These are phyloP conservation scores for Calliphora vomitoria DNA, from an alignment of 2,888 invertebrate genomes.

Conservation along the genomic window DNA sequence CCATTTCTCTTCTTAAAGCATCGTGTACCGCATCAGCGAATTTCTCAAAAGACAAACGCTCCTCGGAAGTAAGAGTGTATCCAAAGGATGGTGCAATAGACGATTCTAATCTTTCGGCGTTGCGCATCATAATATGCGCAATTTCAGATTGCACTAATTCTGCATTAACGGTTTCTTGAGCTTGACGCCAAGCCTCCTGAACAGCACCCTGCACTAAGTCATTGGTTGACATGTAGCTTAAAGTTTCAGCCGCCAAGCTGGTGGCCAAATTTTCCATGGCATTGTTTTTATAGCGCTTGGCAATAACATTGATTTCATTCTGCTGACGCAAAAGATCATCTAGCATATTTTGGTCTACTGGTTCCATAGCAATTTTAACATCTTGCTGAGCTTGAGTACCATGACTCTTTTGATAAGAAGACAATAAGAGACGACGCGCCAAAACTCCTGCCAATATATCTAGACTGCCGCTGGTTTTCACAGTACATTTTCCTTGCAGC, in stretches of 20 bases:
- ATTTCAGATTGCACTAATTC: constrained; percentile 92
- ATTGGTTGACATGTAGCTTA: constrained; percentile 86
- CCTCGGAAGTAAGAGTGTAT: constrained; percentile 88
- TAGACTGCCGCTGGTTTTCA: constrained; percentile 85
- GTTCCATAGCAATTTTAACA: constrained; percentile 86
- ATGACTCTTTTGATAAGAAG: constrained; percentile 77
- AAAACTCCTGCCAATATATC: constrained; percentile 91
- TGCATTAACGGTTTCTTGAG: constrained; percentile 90
- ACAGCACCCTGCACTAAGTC: constrained; percentile 88
- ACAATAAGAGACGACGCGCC: constrained; percentile 88
- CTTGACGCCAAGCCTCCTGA: constrained; percentile 90
- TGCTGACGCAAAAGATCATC: constrained; percentile 86
- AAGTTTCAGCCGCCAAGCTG: constrained; percentile 89
- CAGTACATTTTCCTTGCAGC: constrained; percentile 86
- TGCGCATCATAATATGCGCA: constrained; percentile 89
- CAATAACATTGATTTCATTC: constrained; percentile 87
- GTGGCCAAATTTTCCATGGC: constrained; percentile 90
- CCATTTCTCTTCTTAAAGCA: constrained; percentile 90
- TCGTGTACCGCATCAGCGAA: constrained; percentile 91
- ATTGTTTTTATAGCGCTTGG: constrained; percentile 88
- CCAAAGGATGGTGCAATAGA: constrained; percentile 86
- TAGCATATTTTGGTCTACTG: constrained; percentile 84
- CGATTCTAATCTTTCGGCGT: constrained; percentile 89
- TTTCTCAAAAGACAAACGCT: constrained; percentile 89
- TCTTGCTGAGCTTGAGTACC: constrained; percentile 72